Percentiles rank a stretch among this genome's conserved stretches.
These are phyloP conservation scores for Vireo altiloquus DNA, from an alignment of 2,113 vertebrate genomes.

Conservation along the genomic window DNA sequence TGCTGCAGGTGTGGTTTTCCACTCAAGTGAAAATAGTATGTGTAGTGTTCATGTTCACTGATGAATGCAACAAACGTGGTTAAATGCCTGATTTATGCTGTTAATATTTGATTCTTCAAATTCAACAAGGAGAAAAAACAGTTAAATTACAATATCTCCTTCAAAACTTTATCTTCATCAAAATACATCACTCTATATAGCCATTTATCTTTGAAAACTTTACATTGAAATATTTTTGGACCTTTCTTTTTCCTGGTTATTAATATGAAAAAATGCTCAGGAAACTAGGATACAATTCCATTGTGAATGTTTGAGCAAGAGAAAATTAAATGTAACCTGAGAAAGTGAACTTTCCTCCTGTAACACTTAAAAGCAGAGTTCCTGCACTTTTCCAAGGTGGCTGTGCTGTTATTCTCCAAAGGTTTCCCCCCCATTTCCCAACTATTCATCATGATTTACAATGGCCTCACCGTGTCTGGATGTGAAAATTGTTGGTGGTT, in stretches of 20 bases:
- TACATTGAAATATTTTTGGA: neutral
- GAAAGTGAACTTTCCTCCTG: neutral
- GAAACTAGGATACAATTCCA: neutral
- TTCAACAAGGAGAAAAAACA: neutral
- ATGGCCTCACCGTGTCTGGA: slow-evolving; percentile 85
- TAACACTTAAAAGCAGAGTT: neutral
- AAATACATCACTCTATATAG: neutral
- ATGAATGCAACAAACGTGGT: neutral
- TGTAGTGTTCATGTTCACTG: neutral
- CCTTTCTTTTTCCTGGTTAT: neutral
- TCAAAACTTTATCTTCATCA: neutral
- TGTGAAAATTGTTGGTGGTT: slow-evolving; percentile 99
- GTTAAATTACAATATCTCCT: neutral
- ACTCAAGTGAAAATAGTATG: neutral
- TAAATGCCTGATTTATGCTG: neutral
- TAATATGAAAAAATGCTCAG: neutral
- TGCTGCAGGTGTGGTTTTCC: neutral
- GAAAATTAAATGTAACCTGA: neutral
- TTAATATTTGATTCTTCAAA: neutral
- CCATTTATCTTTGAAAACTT: neutral
- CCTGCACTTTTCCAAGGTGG: neutral
- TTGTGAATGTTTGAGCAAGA: neutral
- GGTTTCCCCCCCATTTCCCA: neutral
- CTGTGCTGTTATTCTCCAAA: neutral
- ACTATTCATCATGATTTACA: neutral